A percentile compares a stretch with the other conserved stretches of the same genome.
phyloP scores from a whole-genome alignment of 1,140 invertebrate species.

The Hypothenemus hampei region DNA sequence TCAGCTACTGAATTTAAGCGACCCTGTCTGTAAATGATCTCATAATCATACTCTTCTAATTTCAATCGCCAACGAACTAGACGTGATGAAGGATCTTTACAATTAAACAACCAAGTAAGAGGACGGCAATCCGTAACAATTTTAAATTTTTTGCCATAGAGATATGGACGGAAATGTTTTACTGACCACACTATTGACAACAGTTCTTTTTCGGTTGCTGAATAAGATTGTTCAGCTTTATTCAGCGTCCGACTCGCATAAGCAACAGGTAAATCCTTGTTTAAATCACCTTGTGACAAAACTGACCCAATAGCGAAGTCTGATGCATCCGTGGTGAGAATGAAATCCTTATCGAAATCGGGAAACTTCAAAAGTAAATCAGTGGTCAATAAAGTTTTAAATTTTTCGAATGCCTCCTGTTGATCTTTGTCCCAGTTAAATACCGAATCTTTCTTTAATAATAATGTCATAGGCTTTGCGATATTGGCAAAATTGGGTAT shows the following conservation, averaged over 20 bases:
- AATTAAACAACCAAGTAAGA: conserved; percentile 37
- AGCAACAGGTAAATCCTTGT: conserved; percentile 34
- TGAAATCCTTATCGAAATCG: conserved; percentile 40
- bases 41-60: conserved; percentile 17
- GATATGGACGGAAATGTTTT: conserved; percentile 44
- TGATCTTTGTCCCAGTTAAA: conserved; percentile 18
- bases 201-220: conserved; percentile 37
- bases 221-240: conserved; percentile 35
- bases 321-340: conserved; percentile 41
- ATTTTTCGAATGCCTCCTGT: conserved; percentile 9
- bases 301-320: conserved; percentile 39
- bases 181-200: conserved; percentile 45
- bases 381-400: conserved; percentile 29
- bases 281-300: conserved; percentile 34
- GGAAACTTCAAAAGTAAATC: conserved; percentile 34
- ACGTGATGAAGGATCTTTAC: conserved; percentile 44
- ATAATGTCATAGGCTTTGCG: conserved; percentile 30
- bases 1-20: conserved; percentile 2
- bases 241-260: conserved; percentile 37
- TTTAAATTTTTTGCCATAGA: conserved; percentile 39
- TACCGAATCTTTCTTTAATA: conserved; percentile 35
- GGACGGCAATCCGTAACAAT: conserved; percentile 31
- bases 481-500: conserved; percentile 34
- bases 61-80: conserved; percentile 46
- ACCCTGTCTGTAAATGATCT: conserved; percentile 19